A percentile compares a stretch with the other conserved stretches of the same genome.
These are phyloP conservation scores for Meda fulgida DNA, from an alignment of 2,797 vertebrate species.

Conservation along the genomic window DNA sequence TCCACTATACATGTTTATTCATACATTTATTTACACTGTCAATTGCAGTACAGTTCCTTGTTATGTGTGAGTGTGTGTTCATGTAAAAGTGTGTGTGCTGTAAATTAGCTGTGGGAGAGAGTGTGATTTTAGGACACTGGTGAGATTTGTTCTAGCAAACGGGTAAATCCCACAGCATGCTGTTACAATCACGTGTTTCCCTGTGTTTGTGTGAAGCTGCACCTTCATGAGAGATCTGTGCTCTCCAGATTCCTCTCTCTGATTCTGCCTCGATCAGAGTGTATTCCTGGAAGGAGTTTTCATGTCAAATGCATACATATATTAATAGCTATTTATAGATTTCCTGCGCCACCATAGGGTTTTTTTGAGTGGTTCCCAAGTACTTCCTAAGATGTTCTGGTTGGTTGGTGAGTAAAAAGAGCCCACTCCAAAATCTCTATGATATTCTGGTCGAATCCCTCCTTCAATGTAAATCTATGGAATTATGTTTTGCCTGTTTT, in stretches of 20 bases:
- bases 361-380: neutral
- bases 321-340: neutral
- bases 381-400: neutral
- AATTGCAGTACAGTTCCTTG: neutral
- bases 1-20: neutral
- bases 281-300: neutral
- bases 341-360: neutral
- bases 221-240: neutral
- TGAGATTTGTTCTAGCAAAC: conserved; percentile 46
- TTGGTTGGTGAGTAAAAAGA: neutral
- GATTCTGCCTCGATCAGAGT: neutral
- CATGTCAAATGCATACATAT: neutral
- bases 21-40: neutral
- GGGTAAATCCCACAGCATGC: conserved; percentile 48
- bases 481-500: neutral
- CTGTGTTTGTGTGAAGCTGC: conserved; percentile 1
- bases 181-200: conserved; percentile 14
- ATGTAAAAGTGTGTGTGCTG: neutral
- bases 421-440: neutral
- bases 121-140: conserved; percentile 45
- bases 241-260: neutral
- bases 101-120: conserved; percentile 16
- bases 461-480: neutral
- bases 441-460: neutral
- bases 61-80: neutral